Conservation (phyloP, 2,797 vertebrate species). For the Bovichtus diacanthus region DNA sequence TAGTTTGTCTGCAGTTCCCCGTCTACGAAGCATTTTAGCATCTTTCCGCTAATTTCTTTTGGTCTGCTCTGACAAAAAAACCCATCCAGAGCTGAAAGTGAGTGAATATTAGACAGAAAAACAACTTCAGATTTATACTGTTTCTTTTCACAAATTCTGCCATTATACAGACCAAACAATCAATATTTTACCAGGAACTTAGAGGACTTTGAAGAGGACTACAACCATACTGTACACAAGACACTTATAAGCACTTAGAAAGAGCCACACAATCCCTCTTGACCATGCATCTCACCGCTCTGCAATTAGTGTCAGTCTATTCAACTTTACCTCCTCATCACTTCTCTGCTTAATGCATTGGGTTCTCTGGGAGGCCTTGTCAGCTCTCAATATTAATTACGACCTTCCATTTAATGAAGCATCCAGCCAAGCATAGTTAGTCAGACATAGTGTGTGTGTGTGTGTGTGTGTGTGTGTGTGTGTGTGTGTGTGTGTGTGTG, state of each 20-base stretch:
- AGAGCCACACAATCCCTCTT: conserved; percentile 47
- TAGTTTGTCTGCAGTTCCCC: not conserved
- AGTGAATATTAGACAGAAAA: not conserved
- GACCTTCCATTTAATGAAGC: conserved; percentile 79
- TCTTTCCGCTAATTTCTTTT: not conserved
- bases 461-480: conserved; percentile 30
- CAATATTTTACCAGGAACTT: conserved; percentile 1
- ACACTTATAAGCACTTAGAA: conserved; percentile 33
- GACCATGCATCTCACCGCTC: conserved; percentile 56
- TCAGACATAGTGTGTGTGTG: conserved; percentile 47
- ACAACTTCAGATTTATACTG: not conserved
- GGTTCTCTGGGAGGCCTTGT: conserved; percentile 77
- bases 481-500: not conserved
- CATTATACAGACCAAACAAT: not conserved
- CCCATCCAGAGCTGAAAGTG: not conserved
- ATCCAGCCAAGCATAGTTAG: conserved; percentile 70
- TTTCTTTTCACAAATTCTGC: not conserved
- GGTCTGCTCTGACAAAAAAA: too few relatives aligned
- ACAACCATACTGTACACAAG: not conserved
- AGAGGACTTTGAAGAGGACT: conserved; percentile 6
- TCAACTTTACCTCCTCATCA: conserved; percentile 78
- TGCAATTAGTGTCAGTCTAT: conserved; percentile 77
- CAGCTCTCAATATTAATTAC: conserved; percentile 86
- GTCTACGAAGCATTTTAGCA: not conserved
- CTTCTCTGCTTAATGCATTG: conserved; percentile 74